A percentile compares a stretch with the other conserved stretches of the same genome.
phyloP scores from a whole-genome alignment of 2,888 invertebrate species.

The Coecobrya sp. region DNA sequence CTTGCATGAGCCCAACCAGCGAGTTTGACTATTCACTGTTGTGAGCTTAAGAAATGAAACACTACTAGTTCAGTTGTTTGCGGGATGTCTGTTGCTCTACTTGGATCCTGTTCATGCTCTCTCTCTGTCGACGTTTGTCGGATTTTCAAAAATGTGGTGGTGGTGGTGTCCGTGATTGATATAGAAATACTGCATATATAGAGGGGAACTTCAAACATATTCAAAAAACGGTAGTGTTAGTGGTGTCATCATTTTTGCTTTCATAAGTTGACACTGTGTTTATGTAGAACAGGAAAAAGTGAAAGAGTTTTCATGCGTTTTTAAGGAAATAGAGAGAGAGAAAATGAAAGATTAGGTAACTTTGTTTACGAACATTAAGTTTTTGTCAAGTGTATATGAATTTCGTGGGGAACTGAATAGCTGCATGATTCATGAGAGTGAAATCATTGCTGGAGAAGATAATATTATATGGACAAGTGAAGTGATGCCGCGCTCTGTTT shows the following conservation, averaged over 20 bases:
- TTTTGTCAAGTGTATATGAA: too few relatives aligned
- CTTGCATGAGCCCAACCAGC: slow-evolving; percentile 54
- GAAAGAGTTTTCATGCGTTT: neutral
- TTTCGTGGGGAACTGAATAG: too few relatives aligned
- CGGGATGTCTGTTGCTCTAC: slow-evolving; percentile 82
- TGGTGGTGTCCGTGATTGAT: slow-evolving; percentile 22
- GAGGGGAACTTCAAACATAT: neutral
- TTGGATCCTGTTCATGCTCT: slow-evolving; percentile 76
- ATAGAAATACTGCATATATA: neutral
- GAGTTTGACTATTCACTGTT: slow-evolving; percentile 41
- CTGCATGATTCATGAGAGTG: too few relatives aligned
- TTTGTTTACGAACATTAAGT: too few relatives aligned
- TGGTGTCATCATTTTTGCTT: neutral
- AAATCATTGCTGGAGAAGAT: too few relatives aligned
- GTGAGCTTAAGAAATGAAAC: slow-evolving; percentile 62
- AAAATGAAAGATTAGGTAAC: too few relatives aligned
- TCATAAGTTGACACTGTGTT: too few relatives aligned
- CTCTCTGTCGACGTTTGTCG: slow-evolving; percentile 39
- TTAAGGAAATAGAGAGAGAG: neutral
- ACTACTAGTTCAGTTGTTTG: slow-evolving; percentile 79
- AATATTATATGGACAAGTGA: too few relatives aligned
- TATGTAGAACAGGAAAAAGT: too few relatives aligned
- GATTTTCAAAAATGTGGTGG: slow-evolving; percentile 27
- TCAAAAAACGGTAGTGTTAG: neutral
- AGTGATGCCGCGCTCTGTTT: too few relatives aligned